phyloP scores from a whole-genome alignment of 1,140 invertebrate species.

The Orchesella cincta region DNA sequence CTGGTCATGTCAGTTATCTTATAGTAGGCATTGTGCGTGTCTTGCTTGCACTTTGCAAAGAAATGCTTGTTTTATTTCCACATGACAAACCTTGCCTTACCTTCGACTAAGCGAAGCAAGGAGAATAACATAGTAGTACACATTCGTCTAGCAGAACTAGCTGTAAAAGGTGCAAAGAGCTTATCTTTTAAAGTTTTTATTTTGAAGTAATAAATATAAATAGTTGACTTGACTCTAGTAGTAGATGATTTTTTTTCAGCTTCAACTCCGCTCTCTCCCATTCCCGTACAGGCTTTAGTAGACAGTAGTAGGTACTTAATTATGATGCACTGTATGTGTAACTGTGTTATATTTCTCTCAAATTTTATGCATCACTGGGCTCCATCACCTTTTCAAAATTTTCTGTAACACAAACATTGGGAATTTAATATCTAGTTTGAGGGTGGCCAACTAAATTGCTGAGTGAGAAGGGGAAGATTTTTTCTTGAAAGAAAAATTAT shows the following conservation, averaged over 20 bases:
- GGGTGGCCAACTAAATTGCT: not conserved
- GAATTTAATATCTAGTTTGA: not conserved
- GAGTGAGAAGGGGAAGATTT: not conserved
- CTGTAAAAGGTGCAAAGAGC: not conserved
- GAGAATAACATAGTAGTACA: not conserved
- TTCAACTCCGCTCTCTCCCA: no score
- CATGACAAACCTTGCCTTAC: conserved; percentile 12
- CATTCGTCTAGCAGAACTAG: not conserved
- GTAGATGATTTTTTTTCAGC: conserved; percentile 6
- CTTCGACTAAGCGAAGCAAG: not conserved
- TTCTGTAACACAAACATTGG: conserved; percentile 1
- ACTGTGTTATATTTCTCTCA: not conserved
- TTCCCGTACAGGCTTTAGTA: not conserved
- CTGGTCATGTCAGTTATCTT: no score
- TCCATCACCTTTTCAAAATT: conserved; percentile 12
- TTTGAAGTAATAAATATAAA: not conserved
- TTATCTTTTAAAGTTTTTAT: not conserved
- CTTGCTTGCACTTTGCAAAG: conserved; percentile 13
- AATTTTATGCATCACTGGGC: not conserved
- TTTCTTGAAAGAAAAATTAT: not conserved
- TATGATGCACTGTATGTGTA: not conserved
- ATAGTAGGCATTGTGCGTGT: conserved; percentile 27
- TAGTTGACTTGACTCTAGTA: not conserved
- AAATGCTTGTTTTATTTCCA: conserved; percentile 4
- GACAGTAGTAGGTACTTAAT: not conserved